Evolutionary conservation across 1,140 invertebrate genomes (phyloP), one percentile per base, ranked within the genome.

Genomic region (Copidosoma floridanum): DNA sequence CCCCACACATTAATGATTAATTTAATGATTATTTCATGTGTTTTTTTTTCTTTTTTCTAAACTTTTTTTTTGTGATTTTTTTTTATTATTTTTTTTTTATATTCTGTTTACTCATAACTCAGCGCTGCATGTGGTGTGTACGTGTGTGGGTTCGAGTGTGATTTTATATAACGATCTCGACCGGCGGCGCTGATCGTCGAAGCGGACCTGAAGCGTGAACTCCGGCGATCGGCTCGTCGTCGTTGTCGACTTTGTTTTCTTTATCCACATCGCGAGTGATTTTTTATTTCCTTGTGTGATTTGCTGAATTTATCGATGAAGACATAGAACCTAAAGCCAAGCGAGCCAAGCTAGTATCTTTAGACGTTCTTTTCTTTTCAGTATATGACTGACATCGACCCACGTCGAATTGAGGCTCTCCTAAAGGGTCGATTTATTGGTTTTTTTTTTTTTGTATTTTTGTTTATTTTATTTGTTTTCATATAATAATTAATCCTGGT

Each of bases 251-350:
- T 46, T 58, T 46, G 26, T 38, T 56, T 46, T 20, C n/a, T 52
- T 18, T 26, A 47, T 35, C 29, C 29, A 32, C 12, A 8, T 32
- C 12, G 29, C 29, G 29, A n/a, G n/a, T 24, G 26, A 11, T 40
- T 2, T 3, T 27, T 53, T 44, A 44, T 44, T 37, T 8, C 14
- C 44, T 53, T 47, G 32, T 21, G 14, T 38, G 47, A n/a, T 38
- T 37, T 21, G 2, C 8, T 27, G 24, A 35, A 52, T 52, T 63
- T 37, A 57, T 63, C 20, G 50, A 48, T 63, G 47, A 56, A 51
- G 57, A 60, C 48, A 53, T 40, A 63, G 54, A 57, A 60, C 41
- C 47, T 61, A 55, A 50, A 61, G 66, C 57, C 61, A 65, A 58
- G 57, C 48, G 58, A 65, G 48, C 56, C 55, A 16, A 54, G 10